A percentile compares a stretch with the other conserved stretches of the same genome.
Conservation (phyloP, 2,113 vertebrate genomes). For the Manacus vitellinus region DNA sequence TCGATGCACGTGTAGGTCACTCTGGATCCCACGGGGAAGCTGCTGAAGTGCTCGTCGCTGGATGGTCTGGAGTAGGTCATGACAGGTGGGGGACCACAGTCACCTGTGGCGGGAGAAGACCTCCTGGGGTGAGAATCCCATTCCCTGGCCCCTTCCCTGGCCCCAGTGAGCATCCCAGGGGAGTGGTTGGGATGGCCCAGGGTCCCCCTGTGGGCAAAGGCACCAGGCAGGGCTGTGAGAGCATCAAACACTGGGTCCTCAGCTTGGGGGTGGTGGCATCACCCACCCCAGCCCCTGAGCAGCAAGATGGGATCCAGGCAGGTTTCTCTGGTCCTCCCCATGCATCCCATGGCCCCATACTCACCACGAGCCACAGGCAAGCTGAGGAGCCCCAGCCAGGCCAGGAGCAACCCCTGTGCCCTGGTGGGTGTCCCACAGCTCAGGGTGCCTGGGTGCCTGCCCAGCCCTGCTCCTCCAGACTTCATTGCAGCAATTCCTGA, state of each 20-base stretch:
- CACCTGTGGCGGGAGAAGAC: not conserved
- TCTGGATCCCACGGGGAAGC: not conserved
- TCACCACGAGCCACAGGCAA: not conserved
- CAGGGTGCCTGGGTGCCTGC: not conserved
- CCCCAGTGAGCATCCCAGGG: not conserved
- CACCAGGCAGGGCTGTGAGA: not conserved
- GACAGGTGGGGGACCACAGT: conserved; percentile 51
- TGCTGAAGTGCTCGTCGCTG: rapidly evolving
- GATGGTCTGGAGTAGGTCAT: not conserved
- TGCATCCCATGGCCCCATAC: not conserved
- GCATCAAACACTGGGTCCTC: not conserved
- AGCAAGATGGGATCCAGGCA: not conserved
- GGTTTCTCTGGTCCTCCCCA: not conserved
- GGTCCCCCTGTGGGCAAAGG: not conserved
- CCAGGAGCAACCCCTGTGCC: not conserved
- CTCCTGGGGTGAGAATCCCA: not conserved
- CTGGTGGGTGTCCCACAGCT: rapidly evolving
- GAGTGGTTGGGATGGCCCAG: not conserved
- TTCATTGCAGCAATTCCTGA: not conserved
- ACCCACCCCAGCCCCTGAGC: not conserved
- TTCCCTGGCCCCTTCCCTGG: not conserved
- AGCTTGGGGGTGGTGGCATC: not conserved
- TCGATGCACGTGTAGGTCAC: not conserved
- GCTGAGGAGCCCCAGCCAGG: not conserved
- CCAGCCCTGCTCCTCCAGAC: not conserved